A percentile compares a stretch with the other conserved stretches of the same genome.
Evolutionary conservation across 2,888 invertebrate species (phyloP).

Genomic region (Cyclophora albipunctata): DNA sequence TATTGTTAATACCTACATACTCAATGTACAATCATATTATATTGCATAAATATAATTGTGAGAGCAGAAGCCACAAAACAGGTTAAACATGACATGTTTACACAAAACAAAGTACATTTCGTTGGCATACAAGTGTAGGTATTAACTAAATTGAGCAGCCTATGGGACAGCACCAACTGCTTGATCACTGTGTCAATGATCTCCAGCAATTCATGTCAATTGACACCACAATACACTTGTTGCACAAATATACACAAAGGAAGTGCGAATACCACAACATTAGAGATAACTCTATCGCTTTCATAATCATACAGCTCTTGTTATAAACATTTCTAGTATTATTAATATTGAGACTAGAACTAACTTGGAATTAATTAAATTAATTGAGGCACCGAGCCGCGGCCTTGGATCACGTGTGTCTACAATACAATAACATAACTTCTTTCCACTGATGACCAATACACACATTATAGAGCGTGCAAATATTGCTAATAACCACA

Average conservation of each 20-base stretch:
- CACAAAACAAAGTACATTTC: too few species aligned
- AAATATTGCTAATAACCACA: constrained; percentile 17
- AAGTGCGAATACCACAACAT: constrained; percentile 20
- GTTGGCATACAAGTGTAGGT: too few species aligned
- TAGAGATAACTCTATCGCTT: constrained; percentile 31
- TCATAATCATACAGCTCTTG: constrained; percentile 35
- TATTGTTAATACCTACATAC: too few species aligned
- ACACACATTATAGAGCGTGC: constrained; percentile 21
- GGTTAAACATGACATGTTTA: too few species aligned
- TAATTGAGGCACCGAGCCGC: constrained; percentile 23
- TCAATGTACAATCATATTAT: too few species aligned
- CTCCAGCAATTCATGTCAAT: constrained; percentile 10
- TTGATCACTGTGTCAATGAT: constrained; percentile 10
- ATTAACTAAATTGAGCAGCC: too few species aligned
- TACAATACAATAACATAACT: constrained; percentile 36
- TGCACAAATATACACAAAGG: constrained; percentile 25
- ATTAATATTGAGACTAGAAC: too few species aligned
- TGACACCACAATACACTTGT: constrained; percentile 2
- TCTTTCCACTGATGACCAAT: constrained; percentile 27
- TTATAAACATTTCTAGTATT: neutral
- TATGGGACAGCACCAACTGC: too few species aligned
- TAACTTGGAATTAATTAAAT: constrained; percentile 23
- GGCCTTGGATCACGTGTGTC: constrained; percentile 51
- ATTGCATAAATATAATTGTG: too few species aligned
- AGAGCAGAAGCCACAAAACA: too few species aligned